Conservation (phyloP, 1,140 invertebrate species). For the Achroia grisella region DNA sequence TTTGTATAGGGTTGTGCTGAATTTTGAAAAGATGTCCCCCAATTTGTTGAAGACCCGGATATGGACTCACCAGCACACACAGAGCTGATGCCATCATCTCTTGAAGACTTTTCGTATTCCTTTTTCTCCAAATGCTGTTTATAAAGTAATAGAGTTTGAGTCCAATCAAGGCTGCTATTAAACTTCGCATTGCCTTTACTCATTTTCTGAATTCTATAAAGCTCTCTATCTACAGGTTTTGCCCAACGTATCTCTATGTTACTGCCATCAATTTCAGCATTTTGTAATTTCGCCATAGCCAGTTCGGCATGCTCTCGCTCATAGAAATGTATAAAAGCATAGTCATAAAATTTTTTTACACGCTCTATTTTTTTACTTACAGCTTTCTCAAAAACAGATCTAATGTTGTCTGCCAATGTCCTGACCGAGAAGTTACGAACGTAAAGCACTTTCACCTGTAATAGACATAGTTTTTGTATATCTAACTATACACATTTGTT, state of each 20-base stretch:
- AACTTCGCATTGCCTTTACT: conserved; percentile 64
- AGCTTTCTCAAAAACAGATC: conserved; percentile 40
- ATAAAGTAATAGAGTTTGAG: conserved; percentile 57
- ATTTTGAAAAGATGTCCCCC: conserved; percentile 9
- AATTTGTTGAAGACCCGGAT: conserved; percentile 33
- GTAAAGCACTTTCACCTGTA: conserved; percentile 72
- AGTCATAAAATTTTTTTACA: conserved; percentile 71
- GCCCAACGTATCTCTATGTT: conserved; percentile 57
- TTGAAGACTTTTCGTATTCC: conserved; percentile 41
- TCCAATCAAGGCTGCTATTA: conserved; percentile 47
- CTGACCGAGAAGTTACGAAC: conserved; percentile 54
- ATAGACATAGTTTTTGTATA: conserved; percentile 12
- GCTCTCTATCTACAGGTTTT: conserved; percentile 55
- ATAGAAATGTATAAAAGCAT: conserved; percentile 71
- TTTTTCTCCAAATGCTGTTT: conserved; percentile 57
- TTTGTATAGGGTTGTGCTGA: conserved; percentile 8
- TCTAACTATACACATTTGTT: too few species aligned
- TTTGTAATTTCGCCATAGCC: conserved; percentile 56
- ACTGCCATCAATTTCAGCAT: conserved; percentile 54
- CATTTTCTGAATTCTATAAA: conserved; percentile 55
- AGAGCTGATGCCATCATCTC: conserved; percentile 53
- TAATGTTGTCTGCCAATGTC: conserved; percentile 45
- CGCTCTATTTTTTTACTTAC: conserved; percentile 46
- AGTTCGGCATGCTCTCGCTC: conserved; percentile 60
- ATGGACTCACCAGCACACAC: conserved; percentile 37